These are phyloP conservation scores for Enteromius paludinosus DNA, from an alignment of 2,797 vertebrate species.

Conservation along the genomic window DNA sequence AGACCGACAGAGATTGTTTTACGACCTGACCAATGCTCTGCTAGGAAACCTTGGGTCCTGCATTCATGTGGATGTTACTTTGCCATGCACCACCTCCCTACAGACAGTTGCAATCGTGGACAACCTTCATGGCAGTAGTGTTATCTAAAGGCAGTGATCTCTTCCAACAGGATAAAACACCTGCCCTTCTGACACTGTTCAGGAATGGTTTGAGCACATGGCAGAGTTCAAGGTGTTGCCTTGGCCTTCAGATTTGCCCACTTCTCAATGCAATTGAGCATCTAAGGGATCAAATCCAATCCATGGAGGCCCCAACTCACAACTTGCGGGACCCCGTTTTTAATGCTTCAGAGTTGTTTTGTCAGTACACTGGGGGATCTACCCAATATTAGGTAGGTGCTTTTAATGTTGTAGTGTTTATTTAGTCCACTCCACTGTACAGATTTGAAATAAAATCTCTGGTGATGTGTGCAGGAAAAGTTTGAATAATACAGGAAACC, in stretches of 20 bases:
- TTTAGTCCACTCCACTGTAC: not conserved
- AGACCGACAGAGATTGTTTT: not conserved
- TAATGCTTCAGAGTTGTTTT: not conserved
- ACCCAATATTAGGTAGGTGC: not conserved
- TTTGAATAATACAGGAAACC: conserved; percentile 26
- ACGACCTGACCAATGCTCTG: not conserved
- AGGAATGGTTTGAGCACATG: not conserved
- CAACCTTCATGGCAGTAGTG: not conserved
- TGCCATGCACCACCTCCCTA: not conserved
- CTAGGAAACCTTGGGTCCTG: not conserved
- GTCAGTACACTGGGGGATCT: not conserved
- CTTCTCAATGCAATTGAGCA: not conserved
- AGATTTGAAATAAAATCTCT: not conserved
- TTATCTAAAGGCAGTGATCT: not conserved
- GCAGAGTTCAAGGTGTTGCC: not conserved
- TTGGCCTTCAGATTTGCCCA: not conserved
- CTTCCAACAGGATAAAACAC: not conserved
- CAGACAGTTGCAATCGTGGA: not conserved
- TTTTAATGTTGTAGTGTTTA: not conserved
- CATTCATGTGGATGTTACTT: not conserved
- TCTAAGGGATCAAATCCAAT: not conserved
- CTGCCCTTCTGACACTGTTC: not conserved
- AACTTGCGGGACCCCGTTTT: not conserved
- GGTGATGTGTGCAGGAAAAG: not conserved
- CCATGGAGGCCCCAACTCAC: not conserved